Percentiles rank a stretch among this genome's conserved stretches.
Evolutionary conservation across 2,888 invertebrate species (phyloP).

Genomic region (Drosophila prostipennis): DNA sequence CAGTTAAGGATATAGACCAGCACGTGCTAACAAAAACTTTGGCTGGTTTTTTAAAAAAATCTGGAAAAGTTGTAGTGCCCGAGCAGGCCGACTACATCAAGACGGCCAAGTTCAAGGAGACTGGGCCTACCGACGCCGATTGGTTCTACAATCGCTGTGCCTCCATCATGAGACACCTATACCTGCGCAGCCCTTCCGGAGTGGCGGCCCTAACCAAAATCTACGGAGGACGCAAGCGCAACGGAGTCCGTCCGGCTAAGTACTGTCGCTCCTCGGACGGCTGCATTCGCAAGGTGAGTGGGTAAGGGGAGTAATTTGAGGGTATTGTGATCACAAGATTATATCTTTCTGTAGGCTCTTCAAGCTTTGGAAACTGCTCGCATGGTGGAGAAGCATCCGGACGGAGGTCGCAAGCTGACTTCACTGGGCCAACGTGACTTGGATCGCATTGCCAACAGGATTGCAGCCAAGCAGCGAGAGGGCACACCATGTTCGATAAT

Average conservation of each 20-base stretch:
- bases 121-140: conserved; percentile 98
- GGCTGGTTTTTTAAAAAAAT: conserved; percentile 98
- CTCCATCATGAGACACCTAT: conserved; percentile 96
- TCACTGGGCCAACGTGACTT: conserved; percentile 35
- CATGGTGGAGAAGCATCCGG: conserved; percentile 85
- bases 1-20: conserved; percentile 99
- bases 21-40: conserved; percentile 97
- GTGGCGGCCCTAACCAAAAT: conserved; percentile 97
- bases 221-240: conserved; percentile 97
- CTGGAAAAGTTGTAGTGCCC: conserved; percentile 26
- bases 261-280: conserved; percentile 94
- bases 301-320: background rate
- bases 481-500: background rate
- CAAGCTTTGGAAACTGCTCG: conserved; percentile 89
- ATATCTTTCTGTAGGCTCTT: conserved; percentile 89
- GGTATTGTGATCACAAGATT: conserved; percentile 74
- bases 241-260: conserved; percentile 97
- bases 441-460: conserved; percentile 34
- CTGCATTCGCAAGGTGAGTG: conserved; percentile 87
- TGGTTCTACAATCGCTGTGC: conserved; percentile 98
- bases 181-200: conserved; percentile 96
- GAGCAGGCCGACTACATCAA: conserved; percentile 92
- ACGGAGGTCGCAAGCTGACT: conserved; percentile 34
- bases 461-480: conserved; percentile 19
- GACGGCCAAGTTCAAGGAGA: conserved; percentile 96